phyloP scores from a whole-genome alignment of 2,888 invertebrate genomes.

The Norana najaformis region DNA sequence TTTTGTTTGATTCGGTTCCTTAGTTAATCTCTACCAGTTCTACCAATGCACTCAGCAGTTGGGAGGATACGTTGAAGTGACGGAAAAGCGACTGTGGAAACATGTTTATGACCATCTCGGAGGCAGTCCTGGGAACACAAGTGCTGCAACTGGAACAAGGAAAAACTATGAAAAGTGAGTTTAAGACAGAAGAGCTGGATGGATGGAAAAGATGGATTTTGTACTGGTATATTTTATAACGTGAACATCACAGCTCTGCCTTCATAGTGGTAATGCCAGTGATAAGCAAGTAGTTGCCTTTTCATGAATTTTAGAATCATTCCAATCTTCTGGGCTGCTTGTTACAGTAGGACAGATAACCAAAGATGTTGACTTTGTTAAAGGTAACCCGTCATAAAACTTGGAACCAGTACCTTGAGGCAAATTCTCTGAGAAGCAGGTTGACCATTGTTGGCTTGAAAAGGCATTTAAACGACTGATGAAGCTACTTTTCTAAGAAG shows the following conservation, averaged over 20 bases:
- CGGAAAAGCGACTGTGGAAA: constrained; percentile 74
- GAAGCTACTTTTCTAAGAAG: not conserved
- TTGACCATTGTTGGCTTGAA: not conserved
- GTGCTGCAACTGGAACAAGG: constrained; percentile 76
- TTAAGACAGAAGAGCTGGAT: not conserved
- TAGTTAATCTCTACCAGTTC: constrained; percentile 78
- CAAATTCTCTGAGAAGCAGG: not conserved
- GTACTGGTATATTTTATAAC: not conserved
- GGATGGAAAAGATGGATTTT: not conserved
- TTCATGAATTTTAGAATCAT: not conserved
- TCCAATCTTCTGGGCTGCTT: not conserved
- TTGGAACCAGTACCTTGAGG: not conserved
- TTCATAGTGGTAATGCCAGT: not conserved
- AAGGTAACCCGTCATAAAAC: not conserved
- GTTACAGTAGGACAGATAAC: too few relatives aligned
- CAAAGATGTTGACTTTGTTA: not conserved
- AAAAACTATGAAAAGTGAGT: constrained; percentile 78
- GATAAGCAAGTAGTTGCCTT: not conserved
- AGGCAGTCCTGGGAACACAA: constrained; percentile 73
- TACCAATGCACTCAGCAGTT: constrained; percentile 74
- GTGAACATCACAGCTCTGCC: not conserved
- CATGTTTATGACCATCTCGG: constrained; percentile 75
- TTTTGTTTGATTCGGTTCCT: not conserved
- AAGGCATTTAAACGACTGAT: not conserved
- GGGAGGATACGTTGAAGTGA: constrained; percentile 72